These are phyloP conservation scores for Cacatua alba DNA, from an alignment of 2,113 vertebrate genomes.

Conservation along the genomic window DNA sequence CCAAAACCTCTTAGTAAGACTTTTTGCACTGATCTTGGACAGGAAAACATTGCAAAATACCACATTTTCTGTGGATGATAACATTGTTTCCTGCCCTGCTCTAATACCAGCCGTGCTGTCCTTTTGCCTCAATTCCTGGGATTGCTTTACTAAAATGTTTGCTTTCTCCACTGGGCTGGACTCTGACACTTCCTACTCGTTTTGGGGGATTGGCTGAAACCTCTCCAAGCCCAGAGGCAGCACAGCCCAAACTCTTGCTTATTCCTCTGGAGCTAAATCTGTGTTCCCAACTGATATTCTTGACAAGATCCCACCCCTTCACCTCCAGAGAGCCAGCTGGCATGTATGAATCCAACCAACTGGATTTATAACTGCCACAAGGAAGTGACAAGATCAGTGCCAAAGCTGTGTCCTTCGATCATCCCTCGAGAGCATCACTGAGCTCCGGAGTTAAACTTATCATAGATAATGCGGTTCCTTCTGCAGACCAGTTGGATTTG, in stretches of 20 bases:
- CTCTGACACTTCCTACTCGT: constrained; percentile 4
- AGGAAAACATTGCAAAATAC: constrained; percentile 51
- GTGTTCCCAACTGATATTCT: neutral
- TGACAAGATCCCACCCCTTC: neutral
- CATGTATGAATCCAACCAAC: neutral
- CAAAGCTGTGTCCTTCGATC: neutral
- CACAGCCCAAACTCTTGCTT: neutral
- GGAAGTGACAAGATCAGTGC: neutral
- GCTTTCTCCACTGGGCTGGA: neutral
- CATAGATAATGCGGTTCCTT: neutral
- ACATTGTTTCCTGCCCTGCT: constrained; percentile 28
- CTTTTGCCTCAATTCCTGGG: constrained; percentile 52
- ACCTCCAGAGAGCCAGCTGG: neutral
- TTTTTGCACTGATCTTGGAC: constrained; percentile 28
- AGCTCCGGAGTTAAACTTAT: neutral
- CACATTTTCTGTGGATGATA: constrained; percentile 41
- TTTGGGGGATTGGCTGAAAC: constrained; percentile 16
- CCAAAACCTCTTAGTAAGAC: constrained; percentile 19
- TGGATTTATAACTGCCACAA: neutral
- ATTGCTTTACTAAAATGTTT: constrained; percentile 29
- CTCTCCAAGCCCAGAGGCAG: neutral
- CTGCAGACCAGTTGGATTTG: neutral
- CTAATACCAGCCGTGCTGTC: neutral
- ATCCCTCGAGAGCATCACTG: neutral
- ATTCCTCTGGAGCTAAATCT: neutral